A percentile compares a stretch with the other conserved stretches of the same genome.
Evolutionary conservation across 2,888 invertebrate species (phyloP).

Genomic region (Apantesis nais): DNA sequence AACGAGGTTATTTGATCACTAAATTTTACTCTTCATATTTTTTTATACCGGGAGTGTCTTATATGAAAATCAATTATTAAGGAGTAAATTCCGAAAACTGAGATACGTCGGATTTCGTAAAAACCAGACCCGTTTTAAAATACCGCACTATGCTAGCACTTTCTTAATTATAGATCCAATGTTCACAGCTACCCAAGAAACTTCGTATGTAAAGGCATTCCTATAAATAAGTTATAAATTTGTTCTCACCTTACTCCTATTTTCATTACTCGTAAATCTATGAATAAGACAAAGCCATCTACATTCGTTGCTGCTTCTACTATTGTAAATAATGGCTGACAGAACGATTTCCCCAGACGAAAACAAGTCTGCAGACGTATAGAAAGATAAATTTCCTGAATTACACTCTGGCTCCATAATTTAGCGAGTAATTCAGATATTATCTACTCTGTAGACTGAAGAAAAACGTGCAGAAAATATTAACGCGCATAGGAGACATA

Average conservation of each 20-base stretch:
- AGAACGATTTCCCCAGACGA: conserved; percentile 13
- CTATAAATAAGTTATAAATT: not conserved
- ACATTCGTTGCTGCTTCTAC: not conserved
- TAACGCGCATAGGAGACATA: not conserved
- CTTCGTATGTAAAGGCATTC: not conserved
- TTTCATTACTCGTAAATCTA: conserved; percentile 4
- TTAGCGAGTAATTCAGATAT: not conserved
- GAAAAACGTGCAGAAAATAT: not conserved
- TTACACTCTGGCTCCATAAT: not conserved
- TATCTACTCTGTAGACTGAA: not conserved
- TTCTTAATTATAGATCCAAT: not conserved
- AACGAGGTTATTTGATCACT: no score
- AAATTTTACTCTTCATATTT: no score
- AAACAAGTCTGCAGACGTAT: not conserved
- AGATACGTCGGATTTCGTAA: no score
- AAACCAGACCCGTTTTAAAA: no score
- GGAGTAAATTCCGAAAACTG: no score
- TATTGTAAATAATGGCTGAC: conserved; percentile 8
- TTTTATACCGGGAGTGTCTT: no score
- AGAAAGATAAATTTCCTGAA: not conserved
- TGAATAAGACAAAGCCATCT: conserved; percentile 6
- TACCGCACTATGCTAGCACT: no score
- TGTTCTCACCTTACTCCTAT: not conserved
- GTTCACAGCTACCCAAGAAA: not conserved
- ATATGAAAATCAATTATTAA: no score